Percentiles rank a stretch among this genome's conserved stretches.
Evolutionary conservation across 2,113 vertebrate genomes (phyloP).

Genomic region (Bombycilla garrulus): DNA sequence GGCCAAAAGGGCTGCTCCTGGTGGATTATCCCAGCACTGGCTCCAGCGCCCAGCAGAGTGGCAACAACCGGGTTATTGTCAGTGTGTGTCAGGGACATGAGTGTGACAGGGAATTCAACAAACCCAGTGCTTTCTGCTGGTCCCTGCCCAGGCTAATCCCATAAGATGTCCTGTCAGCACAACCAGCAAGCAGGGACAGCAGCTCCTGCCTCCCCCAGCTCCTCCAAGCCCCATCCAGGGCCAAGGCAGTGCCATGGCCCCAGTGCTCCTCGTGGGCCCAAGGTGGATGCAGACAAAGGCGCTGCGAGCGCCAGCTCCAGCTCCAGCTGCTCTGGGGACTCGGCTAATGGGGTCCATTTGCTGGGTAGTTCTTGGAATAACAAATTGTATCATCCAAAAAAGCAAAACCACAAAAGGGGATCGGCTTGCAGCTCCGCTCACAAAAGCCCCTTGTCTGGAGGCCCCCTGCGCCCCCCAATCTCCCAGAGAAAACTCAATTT

Average conservation of each 20-base stretch:
- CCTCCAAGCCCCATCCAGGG: background rate
- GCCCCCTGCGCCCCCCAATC: background rate
- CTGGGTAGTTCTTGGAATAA: slow-evolving; percentile 57
- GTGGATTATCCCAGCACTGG: background rate
- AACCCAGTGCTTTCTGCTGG: background rate
- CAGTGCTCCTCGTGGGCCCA: background rate
- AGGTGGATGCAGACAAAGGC: slow-evolving; percentile 5
- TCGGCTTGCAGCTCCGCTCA: background rate
- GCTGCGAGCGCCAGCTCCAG: background rate
- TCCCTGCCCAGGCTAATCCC: background rate
- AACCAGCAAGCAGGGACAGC: background rate
- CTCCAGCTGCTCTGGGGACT: background rate
- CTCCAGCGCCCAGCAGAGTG: rapidly evolving
- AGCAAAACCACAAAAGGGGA: slow-evolving; percentile 59
- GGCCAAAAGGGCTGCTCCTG: background rate
- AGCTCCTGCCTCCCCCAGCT: too few relatives aligned
- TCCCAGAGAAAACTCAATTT: slow-evolving; percentile 15
- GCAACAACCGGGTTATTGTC: background rate
- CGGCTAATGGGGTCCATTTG: slow-evolving; percentile 12
- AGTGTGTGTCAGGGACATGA: background rate
- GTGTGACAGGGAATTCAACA: background rate
- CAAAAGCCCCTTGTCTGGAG: slow-evolving; percentile 61
- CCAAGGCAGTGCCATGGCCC: background rate
- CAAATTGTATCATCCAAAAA: slow-evolving; percentile 65
- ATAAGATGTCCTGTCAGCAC: background rate